Base-by-base conservation (phyloP, 2,888 invertebrate genomes). In the Pardosa pseudoannulata region DNA sequence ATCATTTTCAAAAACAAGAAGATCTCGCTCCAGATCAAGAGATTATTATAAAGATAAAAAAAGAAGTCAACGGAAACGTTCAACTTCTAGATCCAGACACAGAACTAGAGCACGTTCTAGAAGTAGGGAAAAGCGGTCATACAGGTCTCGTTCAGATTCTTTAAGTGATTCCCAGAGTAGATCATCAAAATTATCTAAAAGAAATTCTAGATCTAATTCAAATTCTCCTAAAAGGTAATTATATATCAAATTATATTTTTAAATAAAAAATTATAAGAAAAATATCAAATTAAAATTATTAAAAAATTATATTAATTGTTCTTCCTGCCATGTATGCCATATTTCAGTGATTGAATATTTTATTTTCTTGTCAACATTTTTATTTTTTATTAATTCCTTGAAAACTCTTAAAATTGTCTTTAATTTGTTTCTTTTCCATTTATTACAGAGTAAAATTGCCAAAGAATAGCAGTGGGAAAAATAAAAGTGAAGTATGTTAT, bases 121-220 rank as follows among this genome's bases (percentile, higher is more conserved):
- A 0, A 75, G 75, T 11, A 28, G 70, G 41, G 70, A 62, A 39
- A 81, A 29, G 27, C 67, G 36, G n/a, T 7, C 36, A 1, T 56
- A n/a, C n/a, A 74, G 74, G 16, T 82, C 81, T 46, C 70, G 64
- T 39, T 85, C 83, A 6, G 65, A 72, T 27, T 76, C 82, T n/a
- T 36, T 19, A n/a, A 75, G 75, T 75, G 82, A 75, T 82, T 79
- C 83, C 3, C 31, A 29, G 16, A 78, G 72, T 36, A 64, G 41
- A 16, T 68, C 65, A 19, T 65, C 82, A n/a, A 82, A 19, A 50
- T 6, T 50, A 1, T 82, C 83, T 2, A 76, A 50, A 7, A 65
- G 36, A 56, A 78, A 71, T 78, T 83, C 83, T 13, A 72, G 68
- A 27, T 85, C 83, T n/a, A 79, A 41, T 41, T 85, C 83, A 3